These are phyloP conservation scores for Hoplostethus atlanticus DNA, from an alignment of 2,797 vertebrate species.

Conservation along the genomic window DNA sequence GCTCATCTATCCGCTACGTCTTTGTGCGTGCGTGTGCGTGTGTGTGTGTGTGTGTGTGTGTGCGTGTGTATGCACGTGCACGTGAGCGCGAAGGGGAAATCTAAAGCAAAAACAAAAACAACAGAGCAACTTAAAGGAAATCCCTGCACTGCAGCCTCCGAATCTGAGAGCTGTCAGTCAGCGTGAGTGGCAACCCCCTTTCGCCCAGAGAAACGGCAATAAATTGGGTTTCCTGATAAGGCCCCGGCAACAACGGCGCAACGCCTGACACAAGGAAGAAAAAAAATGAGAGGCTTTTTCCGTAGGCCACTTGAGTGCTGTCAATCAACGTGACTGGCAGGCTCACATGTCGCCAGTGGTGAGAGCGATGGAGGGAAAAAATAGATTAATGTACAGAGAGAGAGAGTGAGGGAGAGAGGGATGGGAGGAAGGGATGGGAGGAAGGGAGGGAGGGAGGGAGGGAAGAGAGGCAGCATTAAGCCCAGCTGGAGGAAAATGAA, in stretches of 20 bases:
- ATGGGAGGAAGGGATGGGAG: constrained; percentile 36
- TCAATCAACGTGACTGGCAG: constrained; percentile 83
- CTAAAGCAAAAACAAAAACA: constrained; percentile 49
- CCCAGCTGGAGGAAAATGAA: constrained; percentile 77
- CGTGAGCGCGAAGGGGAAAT: constrained; percentile 27
- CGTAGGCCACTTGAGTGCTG: constrained; percentile 85
- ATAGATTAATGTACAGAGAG: constrained; percentile 80
- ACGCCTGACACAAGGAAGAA: constrained; percentile 60
- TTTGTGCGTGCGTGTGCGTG: constrained; percentile 25
- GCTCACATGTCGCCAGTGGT: constrained; percentile 78
- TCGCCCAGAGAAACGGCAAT: constrained; percentile 75
- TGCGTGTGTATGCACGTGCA: constrained; percentile 59
- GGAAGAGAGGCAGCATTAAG: constrained; percentile 73
- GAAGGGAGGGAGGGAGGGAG: constrained; percentile 32
- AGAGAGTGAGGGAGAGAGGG: constrained; percentile 35
- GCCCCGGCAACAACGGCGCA: constrained; percentile 65
- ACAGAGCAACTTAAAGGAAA: constrained; percentile 78
- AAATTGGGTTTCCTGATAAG: constrained; percentile 86
- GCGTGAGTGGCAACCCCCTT: constrained; percentile 79
- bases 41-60: constrained; percentile 21
- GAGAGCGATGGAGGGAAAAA: constrained; percentile 74
- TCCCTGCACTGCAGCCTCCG: constrained; percentile 70
- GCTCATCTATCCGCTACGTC: constrained; percentile 20
- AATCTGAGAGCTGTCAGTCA: constrained; percentile 86
- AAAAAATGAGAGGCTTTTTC: constrained; percentile 76